phyloP scores from a whole-genome alignment of 2,888 invertebrate species.

The Shargacucullia verbasci region DNA sequence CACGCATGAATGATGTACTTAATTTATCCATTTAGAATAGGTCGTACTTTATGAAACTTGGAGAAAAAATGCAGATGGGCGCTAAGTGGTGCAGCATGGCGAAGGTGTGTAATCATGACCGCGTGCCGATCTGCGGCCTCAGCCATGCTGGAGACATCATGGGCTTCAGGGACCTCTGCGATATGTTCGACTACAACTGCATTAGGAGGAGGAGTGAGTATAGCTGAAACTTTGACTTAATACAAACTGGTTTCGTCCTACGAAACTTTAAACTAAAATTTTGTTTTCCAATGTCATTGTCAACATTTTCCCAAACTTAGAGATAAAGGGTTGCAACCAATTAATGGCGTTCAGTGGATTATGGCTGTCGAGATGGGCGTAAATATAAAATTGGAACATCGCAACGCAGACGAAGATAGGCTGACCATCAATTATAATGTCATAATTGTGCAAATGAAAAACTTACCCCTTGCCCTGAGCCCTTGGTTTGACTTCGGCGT shows the following conservation, averaged over 20 bases:
- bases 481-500: no score
- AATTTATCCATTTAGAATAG: no score
- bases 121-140: conserved; percentile 81
- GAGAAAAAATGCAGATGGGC: conserved; percentile 71
- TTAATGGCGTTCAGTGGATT: conserved; percentile 4
- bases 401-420: conserved; percentile 30
- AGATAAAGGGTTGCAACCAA: not conserved
- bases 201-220: conserved; percentile 80
- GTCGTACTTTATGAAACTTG: no score
- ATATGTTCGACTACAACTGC: conserved; percentile 86
- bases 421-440: conserved; percentile 19
- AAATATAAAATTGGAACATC: conserved; percentile 10
- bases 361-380: conserved; percentile 14
- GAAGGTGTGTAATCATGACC: conserved; percentile 85
- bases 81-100: conserved; percentile 86
- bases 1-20: no score
- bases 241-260: no score
- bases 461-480: no score
- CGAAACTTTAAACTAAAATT: no score
- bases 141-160: conserved; percentile 84
- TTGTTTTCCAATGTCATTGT: no score
- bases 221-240: no score
- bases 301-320: no score
- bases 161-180: conserved; percentile 84
- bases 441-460: no score